Evolutionary conservation across 2,888 invertebrate species (phyloP), one percentile per base, ranked within the genome.

Genomic region (Entomobrya proxima): DNA sequence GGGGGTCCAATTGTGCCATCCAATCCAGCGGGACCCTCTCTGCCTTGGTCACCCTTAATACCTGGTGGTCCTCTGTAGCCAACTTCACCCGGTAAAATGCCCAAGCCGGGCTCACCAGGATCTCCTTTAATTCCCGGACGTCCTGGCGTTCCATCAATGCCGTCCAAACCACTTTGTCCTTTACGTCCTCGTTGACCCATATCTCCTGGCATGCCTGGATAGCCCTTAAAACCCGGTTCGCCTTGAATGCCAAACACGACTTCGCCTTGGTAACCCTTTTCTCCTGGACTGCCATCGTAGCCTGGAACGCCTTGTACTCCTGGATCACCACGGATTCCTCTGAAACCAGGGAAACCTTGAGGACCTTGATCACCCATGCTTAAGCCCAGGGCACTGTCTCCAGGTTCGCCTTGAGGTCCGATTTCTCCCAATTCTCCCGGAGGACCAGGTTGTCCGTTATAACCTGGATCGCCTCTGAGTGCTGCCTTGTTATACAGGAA

Each of bases 381-480:
- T 21, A 87, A 37, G 32, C 67, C 90, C 67, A 76, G 86, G 24
- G 85, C 88, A 40, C 75, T 69, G 27, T 86, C 88, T 6, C 88
- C 88, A 9, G 83, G 74, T 35, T 86, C 81, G 44, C 88, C 88
- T 5, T 77, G 81, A 13, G 78, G 81, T 15, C 87, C 87, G 21
- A 82, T 40, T 11, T 78, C 82, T 64, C 82, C 82, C 1, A 77
- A 30, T 27, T 30, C 75, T 35, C 82, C 82, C 1, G 74, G 75
- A 47, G 82, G 82, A 37, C 82, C 82, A 40, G 75, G 90, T 67
- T 15, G 7, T 11, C 93, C 93, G 87, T 91, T 87, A n/a, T 88
- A 83, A 15, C 94, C 94, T 1, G 91, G 89, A 75, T 94, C 93
- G 40, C 94, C 94, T 4, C 92, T 91, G 21, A 94, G 91, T 27